Percentiles rank a stretch among this genome's conserved stretches.
Evolutionary conservation across 2,797 vertebrate species (phyloP).

Genomic region (Hippocampus kuda): DNA sequence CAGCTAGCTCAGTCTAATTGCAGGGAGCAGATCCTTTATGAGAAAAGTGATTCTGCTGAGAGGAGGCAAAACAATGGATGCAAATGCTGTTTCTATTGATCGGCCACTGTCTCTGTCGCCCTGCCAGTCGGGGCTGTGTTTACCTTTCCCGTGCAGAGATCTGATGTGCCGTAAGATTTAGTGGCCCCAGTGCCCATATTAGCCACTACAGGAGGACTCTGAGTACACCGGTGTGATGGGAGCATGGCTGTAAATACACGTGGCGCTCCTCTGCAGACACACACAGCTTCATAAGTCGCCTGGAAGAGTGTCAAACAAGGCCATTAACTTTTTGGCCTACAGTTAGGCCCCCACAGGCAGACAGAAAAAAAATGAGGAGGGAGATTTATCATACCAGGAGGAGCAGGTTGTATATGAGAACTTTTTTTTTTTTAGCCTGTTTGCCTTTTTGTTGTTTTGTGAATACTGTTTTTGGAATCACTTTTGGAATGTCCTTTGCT

Average conservation of each 20-base stretch:
- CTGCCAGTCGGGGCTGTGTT: constrained; percentile 31
- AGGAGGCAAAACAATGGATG: constrained; percentile 56
- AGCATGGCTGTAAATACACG: constrained; percentile 42
- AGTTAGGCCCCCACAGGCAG: constrained; percentile 12
- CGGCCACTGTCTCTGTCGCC: constrained; percentile 35
- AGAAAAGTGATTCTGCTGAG: constrained; percentile 60
- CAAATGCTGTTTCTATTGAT: constrained; percentile 72
- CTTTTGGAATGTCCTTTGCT: too few relatives aligned
- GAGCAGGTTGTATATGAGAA: constrained; percentile 2
- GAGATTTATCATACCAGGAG: constrained; percentile 3
- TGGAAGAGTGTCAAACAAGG: constrained; percentile 19
- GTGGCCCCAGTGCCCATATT: constrained; percentile 25
- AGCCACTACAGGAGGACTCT: constrained; percentile 25
- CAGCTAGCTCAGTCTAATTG: constrained; percentile 52
- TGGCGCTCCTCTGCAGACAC: constrained; percentile 17
- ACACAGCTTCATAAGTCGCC: constrained; percentile 28
- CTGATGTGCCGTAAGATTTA: constrained; percentile 49
- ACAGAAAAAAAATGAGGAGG: not conserved
- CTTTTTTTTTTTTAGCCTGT: not conserved
- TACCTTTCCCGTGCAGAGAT: constrained; percentile 35
- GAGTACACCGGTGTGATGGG: constrained; percentile 7
- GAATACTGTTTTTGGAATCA: too few relatives aligned
- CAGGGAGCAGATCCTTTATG: constrained; percentile 49
- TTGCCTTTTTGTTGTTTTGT: too few relatives aligned
- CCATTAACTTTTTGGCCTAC: constrained; percentile 20